Evolutionary conservation across 2,888 invertebrate genomes (phyloP), one percentile per base, ranked within the genome.

Genomic region (Tryphoninae sp.): DNA sequence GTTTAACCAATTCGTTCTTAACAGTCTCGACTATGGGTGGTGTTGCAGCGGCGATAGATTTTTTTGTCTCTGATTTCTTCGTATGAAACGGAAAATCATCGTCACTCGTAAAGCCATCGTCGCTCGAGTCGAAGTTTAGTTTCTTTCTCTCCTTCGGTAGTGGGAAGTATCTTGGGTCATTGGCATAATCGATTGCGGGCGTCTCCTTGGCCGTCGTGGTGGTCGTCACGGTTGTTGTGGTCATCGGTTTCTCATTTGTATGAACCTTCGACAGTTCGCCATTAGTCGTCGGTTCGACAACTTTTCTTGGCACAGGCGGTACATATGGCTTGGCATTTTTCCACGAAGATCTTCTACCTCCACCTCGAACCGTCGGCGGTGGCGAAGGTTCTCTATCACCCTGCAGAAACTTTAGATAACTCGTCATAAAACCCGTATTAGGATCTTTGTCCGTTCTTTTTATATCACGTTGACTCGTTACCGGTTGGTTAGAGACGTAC

Each of bases 321-420:
- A 89, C 84, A 64, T 90, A 91, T 4, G 91, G 89, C 83, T 90
- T 93, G 42, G 92, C 89, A 89, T 94, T 93, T 80, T 94, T 94
- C 95, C 95, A 96, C 1, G 95, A 94, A 33, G 94, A 93, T 90
- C 95, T 95, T 87, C 95, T 93, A 83, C 95, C 33, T 33, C 33
- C 94, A 84, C 94, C 94, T 84, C 95, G 93, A 88, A 94, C 93
- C 86, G 94, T 94, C 81, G 96, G 96, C 73, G 96, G 96, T 23
- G 96, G 96, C 84, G 96, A 96, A 62, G 95, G 95, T 86, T 97
- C 96, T 61, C 96, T 94, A 91, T 96, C 97, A 85, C 96, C 96
- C 93, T 96, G 95, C 85, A 96, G 93, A 92, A 97, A 97, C 92
- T 96, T 97, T 86, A 97, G 93, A 92, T 96, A 97, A 92, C 97